phyloP scores from a whole-genome alignment of 2,797 vertebrate species.

The Phylloscopus collybita region DNA sequence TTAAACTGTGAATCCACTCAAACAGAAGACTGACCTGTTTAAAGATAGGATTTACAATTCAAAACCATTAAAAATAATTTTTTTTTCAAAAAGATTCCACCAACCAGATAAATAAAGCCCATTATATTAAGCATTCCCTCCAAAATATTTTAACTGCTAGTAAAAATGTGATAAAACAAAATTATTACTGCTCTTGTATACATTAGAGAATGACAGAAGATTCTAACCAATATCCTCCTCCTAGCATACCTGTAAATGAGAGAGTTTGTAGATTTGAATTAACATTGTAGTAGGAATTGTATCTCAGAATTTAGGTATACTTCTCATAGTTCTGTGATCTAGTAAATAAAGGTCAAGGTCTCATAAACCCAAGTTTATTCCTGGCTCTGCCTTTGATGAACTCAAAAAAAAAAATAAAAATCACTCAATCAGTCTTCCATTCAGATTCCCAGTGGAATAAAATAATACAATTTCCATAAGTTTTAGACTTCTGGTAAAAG shows the following conservation, averaged over 20 bases:
- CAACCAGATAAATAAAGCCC: slow-evolving; percentile 51
- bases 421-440: neutral
- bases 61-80: slow-evolving; percentile 79
- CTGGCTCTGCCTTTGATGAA: neutral
- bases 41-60: slow-evolving; percentile 82
- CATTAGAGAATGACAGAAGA: neutral
- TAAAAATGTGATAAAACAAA: neutral
- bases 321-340: neutral
- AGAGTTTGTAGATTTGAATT: neutral
- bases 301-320: neutral
- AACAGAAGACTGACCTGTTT: slow-evolving; percentile 79
- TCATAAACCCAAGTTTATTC: neutral
- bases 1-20: slow-evolving; percentile 73
- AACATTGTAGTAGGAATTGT: neutral
- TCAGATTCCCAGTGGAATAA: neutral
- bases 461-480: neutral
- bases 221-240: neutral
- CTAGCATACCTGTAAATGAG: neutral
- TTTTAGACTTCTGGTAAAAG: neutral
- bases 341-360: neutral
- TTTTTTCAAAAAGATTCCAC: slow-evolving; percentile 65
- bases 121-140: neutral
- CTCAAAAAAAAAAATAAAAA: neutral
- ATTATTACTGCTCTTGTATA: neutral
- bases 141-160: neutral